phyloP scores from a whole-genome alignment of 2,888 invertebrate genomes.

The Dicyrtoma fusca region DNA sequence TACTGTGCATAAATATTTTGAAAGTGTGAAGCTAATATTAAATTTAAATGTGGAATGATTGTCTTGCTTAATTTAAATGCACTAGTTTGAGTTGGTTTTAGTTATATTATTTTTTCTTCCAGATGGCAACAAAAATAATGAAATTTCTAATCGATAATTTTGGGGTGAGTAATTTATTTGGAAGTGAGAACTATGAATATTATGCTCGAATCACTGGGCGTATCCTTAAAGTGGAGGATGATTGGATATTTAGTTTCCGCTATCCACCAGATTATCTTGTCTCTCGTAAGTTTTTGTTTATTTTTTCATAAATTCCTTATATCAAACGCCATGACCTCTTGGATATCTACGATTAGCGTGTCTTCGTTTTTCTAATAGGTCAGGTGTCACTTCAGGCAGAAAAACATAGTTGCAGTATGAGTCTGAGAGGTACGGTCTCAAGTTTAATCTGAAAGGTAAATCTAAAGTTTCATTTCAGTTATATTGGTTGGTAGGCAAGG shows the following conservation, averaged over 20 bases:
- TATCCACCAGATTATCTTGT: constrained; percentile 74
- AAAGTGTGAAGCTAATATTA: too few relatives aligned
- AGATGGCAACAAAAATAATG: constrained; percentile 95
- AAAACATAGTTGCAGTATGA: constrained; percentile 89
- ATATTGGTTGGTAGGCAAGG: too few relatives aligned
- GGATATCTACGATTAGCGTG: constrained; percentile 5
- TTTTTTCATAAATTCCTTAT: not conserved
- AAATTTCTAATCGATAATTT: constrained; percentile 97
- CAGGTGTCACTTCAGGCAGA: constrained; percentile 85
- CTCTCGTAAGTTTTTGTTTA: constrained; percentile 61
- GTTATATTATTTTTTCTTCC: constrained; percentile 47
- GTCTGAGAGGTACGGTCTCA: constrained; percentile 84
- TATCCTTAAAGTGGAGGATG: constrained; percentile 88
- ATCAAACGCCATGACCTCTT: not conserved
- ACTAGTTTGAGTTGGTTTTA: constrained; percentile 1
- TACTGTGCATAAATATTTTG: not conserved
- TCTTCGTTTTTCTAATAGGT: constrained; percentile 63
- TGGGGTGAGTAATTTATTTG: constrained; percentile 93
- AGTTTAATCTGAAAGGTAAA: constrained; percentile 79
- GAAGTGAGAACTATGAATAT: constrained; percentile 91
- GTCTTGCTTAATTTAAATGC: too few relatives aligned
- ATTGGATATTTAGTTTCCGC: constrained; percentile 93
- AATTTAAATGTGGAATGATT: too few relatives aligned
- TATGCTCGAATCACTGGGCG: constrained; percentile 93
- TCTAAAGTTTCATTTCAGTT: too few relatives aligned